A percentile compares a stretch with the other conserved stretches of the same genome.
phyloP scores from a whole-genome alignment of 2,797 vertebrate species.

The Brachyrhaphis roseni region DNA sequence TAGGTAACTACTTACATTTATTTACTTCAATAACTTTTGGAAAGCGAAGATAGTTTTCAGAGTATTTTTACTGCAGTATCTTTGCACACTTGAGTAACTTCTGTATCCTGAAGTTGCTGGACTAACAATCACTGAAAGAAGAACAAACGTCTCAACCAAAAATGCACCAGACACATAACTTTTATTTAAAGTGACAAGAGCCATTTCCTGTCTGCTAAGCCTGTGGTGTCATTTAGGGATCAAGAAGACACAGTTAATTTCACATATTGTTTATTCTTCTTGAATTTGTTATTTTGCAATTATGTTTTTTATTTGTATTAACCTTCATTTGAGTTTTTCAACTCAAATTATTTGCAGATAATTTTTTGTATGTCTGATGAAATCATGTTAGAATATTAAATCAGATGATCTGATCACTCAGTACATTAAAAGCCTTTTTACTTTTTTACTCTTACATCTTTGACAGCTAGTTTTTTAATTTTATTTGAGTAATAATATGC shows the following conservation, averaged over 20 bases:
- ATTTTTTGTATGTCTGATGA: not conserved
- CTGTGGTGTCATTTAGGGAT: no score
- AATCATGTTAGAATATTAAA: not conserved
- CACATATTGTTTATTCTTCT: not conserved
- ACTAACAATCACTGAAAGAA: no score
- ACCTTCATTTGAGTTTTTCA: not conserved
- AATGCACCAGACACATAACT: no score
- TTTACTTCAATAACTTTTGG: no score
- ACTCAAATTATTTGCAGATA: not conserved
- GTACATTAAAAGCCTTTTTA: not conserved
- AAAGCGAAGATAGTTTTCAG: no score
- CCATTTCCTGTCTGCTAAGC: no score
- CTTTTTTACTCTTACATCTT: not conserved
- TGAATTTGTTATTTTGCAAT: not conserved
- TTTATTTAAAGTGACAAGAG: no score
- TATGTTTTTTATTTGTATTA: not conserved
- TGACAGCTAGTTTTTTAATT: not conserved
- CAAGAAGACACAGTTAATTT: no score
- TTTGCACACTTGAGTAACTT: no score
- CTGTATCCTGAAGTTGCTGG: no score
- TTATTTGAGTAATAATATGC: not conserved
- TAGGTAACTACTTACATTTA: no score
- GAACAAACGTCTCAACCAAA: no score
- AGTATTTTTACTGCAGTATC: not conserved
- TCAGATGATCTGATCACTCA: not conserved